Percentiles rank a stretch among this genome's conserved stretches.
phyloP scores from a whole-genome alignment of 2,797 vertebrate genomes.

The Danionella dracula region DNA sequence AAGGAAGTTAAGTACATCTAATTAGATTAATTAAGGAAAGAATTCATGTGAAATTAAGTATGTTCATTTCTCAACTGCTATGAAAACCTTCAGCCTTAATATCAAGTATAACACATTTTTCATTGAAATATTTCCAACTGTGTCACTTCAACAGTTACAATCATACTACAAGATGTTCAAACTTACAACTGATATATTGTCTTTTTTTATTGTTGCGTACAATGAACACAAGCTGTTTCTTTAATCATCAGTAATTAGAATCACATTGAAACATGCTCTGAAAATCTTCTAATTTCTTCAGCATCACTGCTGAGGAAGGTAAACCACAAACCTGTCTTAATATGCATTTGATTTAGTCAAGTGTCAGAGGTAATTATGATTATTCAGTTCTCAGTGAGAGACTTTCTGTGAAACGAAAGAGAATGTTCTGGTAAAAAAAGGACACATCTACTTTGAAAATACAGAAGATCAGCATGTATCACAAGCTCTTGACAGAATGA shows the following conservation, averaged over 20 bases:
- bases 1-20: conserved; percentile 20
- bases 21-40: conserved; percentile 29
- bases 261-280: conserved; percentile 92
- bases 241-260: conserved; percentile 96
- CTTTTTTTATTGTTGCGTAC: conserved; percentile 91
- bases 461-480: conserved; percentile 73
- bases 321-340: conserved; percentile 82
- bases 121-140: conserved; percentile 76
- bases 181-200: conserved; percentile 87
- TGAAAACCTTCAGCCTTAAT: conserved; percentile 55
- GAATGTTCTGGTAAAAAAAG: conserved; percentile 72
- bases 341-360: conserved; percentile 91
- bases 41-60: conserved; percentile 33
- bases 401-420: conserved; percentile 73
- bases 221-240: conserved; percentile 82
- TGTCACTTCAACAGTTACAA: conserved; percentile 72
- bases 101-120: conserved; percentile 70
- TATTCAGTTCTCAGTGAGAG: conserved; percentile 87
- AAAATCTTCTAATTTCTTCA: conserved; percentile 98
- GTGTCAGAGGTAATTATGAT: conserved; percentile 89
- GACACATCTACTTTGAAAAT: conserved; percentile 57
- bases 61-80: conserved; percentile 54
- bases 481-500: conserved; percentile 58
- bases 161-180: conserved; percentile 81
- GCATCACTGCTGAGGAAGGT: conserved; percentile 85